Evolutionary conservation across 2,888 invertebrate species (phyloP).

Genomic region (Mylabris sibirica): DNA sequence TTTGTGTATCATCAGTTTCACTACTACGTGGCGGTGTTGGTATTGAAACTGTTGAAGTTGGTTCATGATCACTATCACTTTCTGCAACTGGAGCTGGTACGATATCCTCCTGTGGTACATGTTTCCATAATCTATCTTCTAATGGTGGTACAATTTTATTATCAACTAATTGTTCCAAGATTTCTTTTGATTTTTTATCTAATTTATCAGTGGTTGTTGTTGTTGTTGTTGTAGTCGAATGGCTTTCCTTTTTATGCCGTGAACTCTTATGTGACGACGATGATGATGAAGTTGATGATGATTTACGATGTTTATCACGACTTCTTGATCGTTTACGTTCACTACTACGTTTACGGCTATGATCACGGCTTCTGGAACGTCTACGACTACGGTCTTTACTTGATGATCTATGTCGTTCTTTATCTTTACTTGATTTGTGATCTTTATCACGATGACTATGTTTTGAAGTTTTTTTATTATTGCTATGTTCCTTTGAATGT

Average conservation of each 20-base stretch:
- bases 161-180: slow-evolving; percentile 59
- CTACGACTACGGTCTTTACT: slow-evolving; percentile 50
- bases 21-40: slow-evolving; percentile 64
- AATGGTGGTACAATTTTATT: slow-evolving; percentile 62
- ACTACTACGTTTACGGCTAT: slow-evolving; percentile 39
- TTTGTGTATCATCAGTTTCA: slow-evolving; percentile 53
- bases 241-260: slow-evolving; percentile 53
- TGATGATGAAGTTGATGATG: slow-evolving; percentile 25
- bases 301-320: slow-evolving; percentile 51
- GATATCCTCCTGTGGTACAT: slow-evolving; percentile 60
- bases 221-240: slow-evolving; percentile 36
- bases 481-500: slow-evolving; percentile 18
- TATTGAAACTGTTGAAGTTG: slow-evolving; percentile 79
- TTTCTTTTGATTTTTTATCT: slow-evolving; percentile 60
- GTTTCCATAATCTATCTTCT: slow-evolving; percentile 65
- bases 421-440: slow-evolving; percentile 46
- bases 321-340: slow-evolving; percentile 45
- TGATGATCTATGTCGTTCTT: slow-evolving; percentile 43
- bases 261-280: slow-evolving; percentile 55
- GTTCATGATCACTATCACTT: slow-evolving; percentile 78
- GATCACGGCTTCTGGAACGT: slow-evolving; percentile 54
- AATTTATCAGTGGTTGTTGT: slow-evolving; percentile 56
- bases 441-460: slow-evolving; percentile 45
- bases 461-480: slow-evolving; percentile 48
- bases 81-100: slow-evolving; percentile 59